Evolutionary conservation across 1,140 invertebrate species (phyloP).

Genomic region (Olivierus martensii): DNA sequence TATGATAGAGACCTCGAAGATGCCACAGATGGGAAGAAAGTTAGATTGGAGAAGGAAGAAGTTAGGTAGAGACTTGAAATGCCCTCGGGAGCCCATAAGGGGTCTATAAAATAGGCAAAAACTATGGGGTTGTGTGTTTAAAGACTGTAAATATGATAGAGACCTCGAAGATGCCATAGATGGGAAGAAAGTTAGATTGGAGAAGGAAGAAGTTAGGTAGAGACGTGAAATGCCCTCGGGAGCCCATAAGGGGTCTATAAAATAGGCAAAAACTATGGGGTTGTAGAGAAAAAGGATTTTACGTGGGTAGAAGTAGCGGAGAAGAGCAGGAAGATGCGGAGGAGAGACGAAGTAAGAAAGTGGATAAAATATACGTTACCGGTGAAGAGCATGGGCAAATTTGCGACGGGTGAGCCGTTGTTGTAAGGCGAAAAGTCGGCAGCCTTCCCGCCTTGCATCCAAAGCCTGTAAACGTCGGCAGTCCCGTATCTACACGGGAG

Average conservation of each 20-base stretch:
- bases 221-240: no score
- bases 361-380: slow-evolving; percentile 11
- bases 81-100: no score
- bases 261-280: slow-evolving; percentile 18
- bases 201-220: no score
- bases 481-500: slow-evolving; percentile 13
- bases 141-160: no score
- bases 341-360: background rate
- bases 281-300: background rate
- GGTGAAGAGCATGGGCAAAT: slow-evolving; percentile 20
- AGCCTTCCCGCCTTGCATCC: slow-evolving; percentile 8
- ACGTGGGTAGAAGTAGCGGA: no score
- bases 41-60: no score
- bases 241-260: no score
- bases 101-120: slow-evolving; percentile 20
- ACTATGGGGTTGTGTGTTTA: slow-evolving; percentile 11
- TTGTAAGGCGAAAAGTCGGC: slow-evolving; percentile 10
- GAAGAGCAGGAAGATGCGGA: background rate
- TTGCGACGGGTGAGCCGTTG: slow-evolving; percentile 22
- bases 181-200: no score
- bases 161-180: no score
- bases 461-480: slow-evolving; percentile 15
- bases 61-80: no score
- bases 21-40: no score
- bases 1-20: no score